Percentiles rank a stretch among this genome's conserved stretches.
Conservation (phyloP, 2,113 vertebrate species). For the Phodopus roborovskii region DNA sequence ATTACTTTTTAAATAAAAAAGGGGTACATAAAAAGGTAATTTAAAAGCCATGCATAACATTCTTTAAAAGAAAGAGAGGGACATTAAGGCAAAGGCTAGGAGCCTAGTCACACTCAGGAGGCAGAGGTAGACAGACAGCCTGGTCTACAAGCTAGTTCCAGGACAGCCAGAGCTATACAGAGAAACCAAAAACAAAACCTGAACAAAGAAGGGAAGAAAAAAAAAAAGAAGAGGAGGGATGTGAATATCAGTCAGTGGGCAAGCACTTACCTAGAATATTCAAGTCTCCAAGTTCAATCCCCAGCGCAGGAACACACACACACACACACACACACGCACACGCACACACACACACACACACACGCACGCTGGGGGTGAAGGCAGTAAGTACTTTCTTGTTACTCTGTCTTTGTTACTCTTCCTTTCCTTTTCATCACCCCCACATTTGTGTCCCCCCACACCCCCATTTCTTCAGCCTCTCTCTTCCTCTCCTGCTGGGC, state of each 20-base stretch:
- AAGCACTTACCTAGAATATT: not conserved
- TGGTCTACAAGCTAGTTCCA: not conserved
- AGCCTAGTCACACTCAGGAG: not conserved
- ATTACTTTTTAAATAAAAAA: not conserved
- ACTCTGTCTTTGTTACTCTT: fast-evolving
- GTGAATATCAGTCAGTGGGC: not conserved
- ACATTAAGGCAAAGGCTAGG: not conserved
- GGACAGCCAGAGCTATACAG: not conserved
- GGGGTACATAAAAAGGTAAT: not conserved
- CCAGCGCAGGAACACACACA: not conserved
- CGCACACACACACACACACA: too few species aligned
- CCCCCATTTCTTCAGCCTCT: not conserved
- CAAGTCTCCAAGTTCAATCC: not conserved
- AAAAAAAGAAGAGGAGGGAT: not conserved
- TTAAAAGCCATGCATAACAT: not conserved
- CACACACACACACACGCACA: too few species aligned
- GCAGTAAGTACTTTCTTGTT: not conserved
- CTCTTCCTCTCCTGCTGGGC: not conserved
- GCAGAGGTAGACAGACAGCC: not conserved
- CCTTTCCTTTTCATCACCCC: not conserved
- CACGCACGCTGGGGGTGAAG: not conserved
- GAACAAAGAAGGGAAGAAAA: not conserved
- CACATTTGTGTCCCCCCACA: not conserved
- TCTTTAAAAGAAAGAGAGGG: not conserved
- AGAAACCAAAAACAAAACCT: not conserved